phyloP scores from a whole-genome alignment of 2,797 vertebrate species.

The Borostomias antarcticus region DNA sequence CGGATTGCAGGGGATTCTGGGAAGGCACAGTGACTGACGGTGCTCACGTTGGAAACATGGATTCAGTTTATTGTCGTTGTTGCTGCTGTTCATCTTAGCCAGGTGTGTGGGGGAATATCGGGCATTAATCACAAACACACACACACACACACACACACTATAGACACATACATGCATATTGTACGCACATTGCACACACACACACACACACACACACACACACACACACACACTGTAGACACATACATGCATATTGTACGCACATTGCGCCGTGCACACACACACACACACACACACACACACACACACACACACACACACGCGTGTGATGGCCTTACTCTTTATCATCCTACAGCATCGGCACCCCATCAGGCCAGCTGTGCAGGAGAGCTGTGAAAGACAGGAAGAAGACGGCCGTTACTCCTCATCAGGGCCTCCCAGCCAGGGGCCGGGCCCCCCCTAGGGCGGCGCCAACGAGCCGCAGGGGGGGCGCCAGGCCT shows the following conservation, averaged over 20 bases:
- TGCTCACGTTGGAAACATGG: neutral
- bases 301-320: slow-evolving; percentile 16
- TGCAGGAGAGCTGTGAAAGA: slow-evolving; percentile 62
- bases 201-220: neutral
- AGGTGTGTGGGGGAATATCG: too few relatives aligned
- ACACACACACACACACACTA: neutral
- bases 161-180: neutral
- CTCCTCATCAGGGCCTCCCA: too few relatives aligned
- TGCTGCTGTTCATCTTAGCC: neutral
- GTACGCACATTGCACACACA: neutral
- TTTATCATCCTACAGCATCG: slow-evolving; percentile 96
- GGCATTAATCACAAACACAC: neutral
- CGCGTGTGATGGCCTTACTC: slow-evolving; percentile 76
- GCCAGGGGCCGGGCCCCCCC: too few relatives aligned
- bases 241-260: too few relatives aligned
- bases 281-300: neutral
- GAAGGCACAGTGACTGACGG: neutral
- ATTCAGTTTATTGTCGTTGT: neutral
- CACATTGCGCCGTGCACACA: neutral
- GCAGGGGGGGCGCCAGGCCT: too few relatives aligned
- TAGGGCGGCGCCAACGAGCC: too few relatives aligned
- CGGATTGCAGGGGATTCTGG: slow-evolving; percentile 32
- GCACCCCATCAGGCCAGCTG: slow-evolving; percentile 96
- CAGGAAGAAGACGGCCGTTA: neutral
- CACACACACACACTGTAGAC: too few relatives aligned